phyloP scores from a whole-genome alignment of 2,113 vertebrate species.

The Lophura nycthemera region DNA sequence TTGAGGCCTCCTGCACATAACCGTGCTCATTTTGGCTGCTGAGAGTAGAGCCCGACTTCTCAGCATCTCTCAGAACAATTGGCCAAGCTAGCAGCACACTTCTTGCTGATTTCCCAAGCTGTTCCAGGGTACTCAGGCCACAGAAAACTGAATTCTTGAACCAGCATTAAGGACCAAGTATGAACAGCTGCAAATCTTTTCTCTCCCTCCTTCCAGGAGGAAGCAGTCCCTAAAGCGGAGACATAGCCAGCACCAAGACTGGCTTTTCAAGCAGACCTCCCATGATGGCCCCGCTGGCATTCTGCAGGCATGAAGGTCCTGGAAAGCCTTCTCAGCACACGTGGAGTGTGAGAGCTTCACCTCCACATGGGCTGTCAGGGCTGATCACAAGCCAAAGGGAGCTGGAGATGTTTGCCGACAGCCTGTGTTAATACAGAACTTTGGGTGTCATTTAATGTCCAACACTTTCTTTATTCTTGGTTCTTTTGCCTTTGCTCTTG shows the following conservation, averaged over 20 bases:
- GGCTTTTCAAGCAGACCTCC: background rate
- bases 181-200: background rate
- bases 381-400: background rate
- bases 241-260: accelerated
- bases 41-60: background rate
- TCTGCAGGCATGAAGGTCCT: background rate
- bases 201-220: background rate
- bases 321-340: background rate
- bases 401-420: background rate
- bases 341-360: accelerated
- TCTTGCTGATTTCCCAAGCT: background rate
- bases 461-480: background rate
- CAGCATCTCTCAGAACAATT: background rate
- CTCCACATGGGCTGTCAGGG: accelerated
- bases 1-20: accelerated
- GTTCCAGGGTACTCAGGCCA: background rate
- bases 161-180: background rate
- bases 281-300: background rate
- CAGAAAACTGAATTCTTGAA: background rate
- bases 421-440: background rate
- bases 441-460: accelerated
- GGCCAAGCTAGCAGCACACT: background rate
- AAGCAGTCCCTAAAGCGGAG: background rate
- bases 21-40: background rate
- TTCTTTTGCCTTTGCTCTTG: accelerated